Evolutionary conservation across 1,140 invertebrate species (phyloP).

Genomic region (Platorchestia sp.): DNA sequence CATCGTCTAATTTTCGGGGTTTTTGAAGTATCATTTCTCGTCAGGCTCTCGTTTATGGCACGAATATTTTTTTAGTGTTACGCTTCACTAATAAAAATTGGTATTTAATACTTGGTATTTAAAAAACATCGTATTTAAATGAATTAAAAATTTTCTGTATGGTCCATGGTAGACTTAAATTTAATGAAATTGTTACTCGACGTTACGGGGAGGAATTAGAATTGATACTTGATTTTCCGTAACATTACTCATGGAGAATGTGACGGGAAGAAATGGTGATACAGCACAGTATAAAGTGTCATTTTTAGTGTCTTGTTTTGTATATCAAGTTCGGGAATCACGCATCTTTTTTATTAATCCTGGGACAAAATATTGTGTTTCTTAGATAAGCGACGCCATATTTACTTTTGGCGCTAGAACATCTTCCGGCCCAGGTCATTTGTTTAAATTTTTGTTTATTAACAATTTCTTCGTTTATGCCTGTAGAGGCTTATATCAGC

Average conservation of each 20-base stretch:
- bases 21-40: too few relatives aligned
- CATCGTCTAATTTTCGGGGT: too few relatives aligned
- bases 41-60: too few relatives aligned
- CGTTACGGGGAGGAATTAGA: not conserved
- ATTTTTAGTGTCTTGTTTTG: not conserved
- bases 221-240: not conserved
- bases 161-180: not conserved
- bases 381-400: too few relatives aligned
- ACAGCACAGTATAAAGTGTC: not conserved
- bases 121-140: not conserved
- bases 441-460: too few relatives aligned
- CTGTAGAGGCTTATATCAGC: not conserved
- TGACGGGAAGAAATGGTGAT: not conserved
- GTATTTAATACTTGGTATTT: too few relatives aligned
- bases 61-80: too few relatives aligned
- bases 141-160: not conserved
- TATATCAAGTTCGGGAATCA: not conserved
- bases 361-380: not conserved
- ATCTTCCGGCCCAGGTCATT: too few relatives aligned
- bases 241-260: not conserved
- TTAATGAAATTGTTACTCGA: not conserved
- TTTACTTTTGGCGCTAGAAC: not conserved
- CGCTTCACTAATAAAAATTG: too few relatives aligned
- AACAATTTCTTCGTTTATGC: too few relatives aligned
- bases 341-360: not conserved